Conservation (phyloP, 1,140 invertebrate species). For the Mizuhopecten yessoensis region DNA sequence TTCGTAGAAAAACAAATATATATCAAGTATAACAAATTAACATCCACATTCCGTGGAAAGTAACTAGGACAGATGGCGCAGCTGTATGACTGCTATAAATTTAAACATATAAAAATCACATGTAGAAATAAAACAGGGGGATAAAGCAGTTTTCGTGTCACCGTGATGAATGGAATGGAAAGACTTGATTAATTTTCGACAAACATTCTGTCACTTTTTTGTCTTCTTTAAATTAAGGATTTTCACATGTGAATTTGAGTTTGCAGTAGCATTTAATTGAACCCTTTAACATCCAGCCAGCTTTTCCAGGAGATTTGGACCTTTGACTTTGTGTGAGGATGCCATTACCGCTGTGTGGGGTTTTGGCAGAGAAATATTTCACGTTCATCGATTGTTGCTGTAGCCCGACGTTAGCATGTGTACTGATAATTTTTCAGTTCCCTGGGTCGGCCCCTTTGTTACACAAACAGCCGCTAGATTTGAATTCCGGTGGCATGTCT, state of each 20-base stretch:
- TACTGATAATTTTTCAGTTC: slow-evolving; percentile 35
- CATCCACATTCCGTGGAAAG: not conserved
- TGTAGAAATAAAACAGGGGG: not conserved
- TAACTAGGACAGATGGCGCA: not conserved
- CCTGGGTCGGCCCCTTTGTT: slow-evolving; percentile 18
- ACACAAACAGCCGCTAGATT: slow-evolving; percentile 25
- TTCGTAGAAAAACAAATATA: not conserved
- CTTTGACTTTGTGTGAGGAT: not conserved
- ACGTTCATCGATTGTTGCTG: not conserved
- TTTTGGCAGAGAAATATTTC: slow-evolving; percentile 34
- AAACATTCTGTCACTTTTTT: slow-evolving; percentile 39
- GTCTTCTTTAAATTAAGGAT: slow-evolving; percentile 39
- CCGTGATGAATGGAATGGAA: slow-evolving; percentile 19
- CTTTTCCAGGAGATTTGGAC: not conserved
- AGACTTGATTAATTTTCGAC: slow-evolving; percentile 23
- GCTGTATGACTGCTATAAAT: not conserved
- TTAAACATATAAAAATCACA: not conserved
- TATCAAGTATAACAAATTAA: not conserved
- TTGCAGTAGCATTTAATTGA: slow-evolving; percentile 20
- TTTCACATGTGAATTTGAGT: slow-evolving; percentile 27
- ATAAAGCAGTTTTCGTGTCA: not conserved
- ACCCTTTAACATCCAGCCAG: slow-evolving; percentile 8
- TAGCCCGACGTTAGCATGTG: slow-evolving; percentile 10
- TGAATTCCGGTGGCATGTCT: not conserved
- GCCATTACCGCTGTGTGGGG: not conserved